phyloP scores from a whole-genome alignment of 30 jellyfish, hydroid and myxozoan genomes.

The Pseudorhiza aurosa region DNA sequence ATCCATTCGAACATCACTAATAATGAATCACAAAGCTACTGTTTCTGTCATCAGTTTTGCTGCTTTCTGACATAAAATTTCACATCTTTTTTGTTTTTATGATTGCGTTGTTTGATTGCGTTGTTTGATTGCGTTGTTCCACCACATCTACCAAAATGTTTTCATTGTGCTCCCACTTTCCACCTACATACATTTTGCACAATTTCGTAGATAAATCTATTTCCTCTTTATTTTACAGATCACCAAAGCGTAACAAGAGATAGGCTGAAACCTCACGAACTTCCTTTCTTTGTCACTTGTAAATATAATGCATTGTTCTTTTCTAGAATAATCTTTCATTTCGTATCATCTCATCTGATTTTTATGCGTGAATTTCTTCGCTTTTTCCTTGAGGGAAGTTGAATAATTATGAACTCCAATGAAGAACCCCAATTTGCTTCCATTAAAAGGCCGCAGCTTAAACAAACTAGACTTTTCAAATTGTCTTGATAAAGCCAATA shows the following conservation, averaged over 20 bases:
- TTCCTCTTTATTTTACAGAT: conserved; percentile 3
- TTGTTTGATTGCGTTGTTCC: too few relatives aligned
- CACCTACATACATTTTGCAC: neutral
- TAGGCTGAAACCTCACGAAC: neutral
- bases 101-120: too few relatives aligned
- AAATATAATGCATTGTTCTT: neutral
- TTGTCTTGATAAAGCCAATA: too few relatives aligned
- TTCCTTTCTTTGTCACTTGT: neutral
- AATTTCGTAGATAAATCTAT: neutral
- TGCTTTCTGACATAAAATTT: neutral
- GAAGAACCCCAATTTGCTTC: too few relatives aligned
- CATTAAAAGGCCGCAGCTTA: too few relatives aligned
- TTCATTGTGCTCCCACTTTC: neutral
- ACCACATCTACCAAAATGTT: too few relatives aligned
- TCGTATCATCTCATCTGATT: neutral
- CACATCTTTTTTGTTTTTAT: neutral
- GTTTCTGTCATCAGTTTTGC: neutral
- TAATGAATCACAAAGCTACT: neutral
- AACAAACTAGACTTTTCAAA: too few relatives aligned
- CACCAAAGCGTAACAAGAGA: conserved; percentile 39
- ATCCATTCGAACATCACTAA: too few relatives aligned
- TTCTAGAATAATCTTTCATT: neutral
- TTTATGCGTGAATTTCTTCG: too few relatives aligned
- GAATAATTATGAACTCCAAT: too few relatives aligned
- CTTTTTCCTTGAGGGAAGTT: too few relatives aligned